Evolutionary conservation across 2,113 vertebrate genomes (phyloP), one percentile per base, ranked within the genome.

Genomic region (Stigmatopora argus): DNA sequence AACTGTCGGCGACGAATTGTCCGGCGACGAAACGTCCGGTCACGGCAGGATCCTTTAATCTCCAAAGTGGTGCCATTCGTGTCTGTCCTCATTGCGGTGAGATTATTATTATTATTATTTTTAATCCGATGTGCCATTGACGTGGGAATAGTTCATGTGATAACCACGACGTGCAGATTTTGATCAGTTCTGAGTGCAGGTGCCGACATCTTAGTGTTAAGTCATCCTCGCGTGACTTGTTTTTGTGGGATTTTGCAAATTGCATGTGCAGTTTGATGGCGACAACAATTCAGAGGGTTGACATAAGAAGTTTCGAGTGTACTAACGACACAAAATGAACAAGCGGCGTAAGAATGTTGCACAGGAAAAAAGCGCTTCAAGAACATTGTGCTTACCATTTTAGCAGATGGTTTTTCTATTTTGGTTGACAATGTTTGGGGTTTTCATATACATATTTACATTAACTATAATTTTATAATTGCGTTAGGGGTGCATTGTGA

Each of bases 61-160:
- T 68, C 55, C 48, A 65, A 69, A 65, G 67, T 18, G 56, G 80
- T 87, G 85, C 81, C 83, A 83, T 80, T 84, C 44, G 65, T 78
- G 64, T 71, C 47, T 69, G 62, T 72, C 69, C 62, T 69, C 65
- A 71, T 79, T 73, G 51, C 69, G 72, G 59, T 58, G 65, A 77
- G 70, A 69, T 34, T 86, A 75, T 80, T 77, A 75, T 87, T 11
- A 10, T 11, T 23, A 11, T 55, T 55, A 6, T 26, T 56, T 56
- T 56, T 8, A 17, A 56, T 64, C 82, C 77, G 62, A 71, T 77
- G 86, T 88, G 87, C 85, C 85, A 88, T 85, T 81, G 75, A 67
- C 14, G 52, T 64, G 34, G 55, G 52, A 70, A 41, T 56, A 35
- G 73, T 72, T 61, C 56, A 49, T 70, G 47, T 53, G 49, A 57